A percentile compares a stretch with the other conserved stretches of the same genome.
Conservation (phyloP, 2,888 invertebrate genomes). For the Cheilosia vulpina region DNA sequence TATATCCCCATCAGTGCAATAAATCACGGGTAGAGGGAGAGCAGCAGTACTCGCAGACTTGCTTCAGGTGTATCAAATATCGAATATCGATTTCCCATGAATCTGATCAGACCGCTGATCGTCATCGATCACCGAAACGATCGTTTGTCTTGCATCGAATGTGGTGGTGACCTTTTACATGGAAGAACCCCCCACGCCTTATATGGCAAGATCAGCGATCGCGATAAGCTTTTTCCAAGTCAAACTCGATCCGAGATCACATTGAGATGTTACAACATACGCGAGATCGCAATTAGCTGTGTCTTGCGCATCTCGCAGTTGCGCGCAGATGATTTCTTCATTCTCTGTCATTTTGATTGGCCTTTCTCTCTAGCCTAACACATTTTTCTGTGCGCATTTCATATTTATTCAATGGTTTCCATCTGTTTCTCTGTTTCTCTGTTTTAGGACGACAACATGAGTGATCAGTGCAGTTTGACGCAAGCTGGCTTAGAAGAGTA, state of each 20-base stretch:
- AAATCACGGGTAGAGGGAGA: conserved; percentile 26
- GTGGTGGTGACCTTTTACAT: conserved; percentile 57
- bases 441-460: conserved; percentile 82
- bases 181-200: conserved; percentile 28
- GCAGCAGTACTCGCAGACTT: not conserved
- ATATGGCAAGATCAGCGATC: conserved; percentile 60
- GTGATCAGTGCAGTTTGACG: conserved; percentile 84
- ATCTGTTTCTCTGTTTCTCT: conserved; percentile 29
- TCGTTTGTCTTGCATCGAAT: conserved; percentile 38
- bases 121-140: conserved; percentile 66
- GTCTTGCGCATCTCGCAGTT: conserved; percentile 16
- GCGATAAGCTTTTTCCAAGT: conserved; percentile 43
- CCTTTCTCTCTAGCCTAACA: conserved; percentile 32
- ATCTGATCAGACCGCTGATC: conserved; percentile 34
- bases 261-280: conserved; percentile 71
- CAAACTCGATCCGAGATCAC: conserved; percentile 42
- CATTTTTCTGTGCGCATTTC: conserved; percentile 35
- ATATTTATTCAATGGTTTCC: conserved; percentile 57
- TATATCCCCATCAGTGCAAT: conserved; percentile 29
- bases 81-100: conserved; percentile 20
- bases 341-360: conserved; percentile 52
- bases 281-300: conserved; percentile 70
- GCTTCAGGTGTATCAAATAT: conserved; percentile 7
- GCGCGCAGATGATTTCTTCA: conserved; percentile 67
- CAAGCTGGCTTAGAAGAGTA: conserved; percentile 90